Evolutionary conservation across 2,113 vertebrate genomes (phyloP).

Genomic region (Poeciliopsis retropinna): DNA sequence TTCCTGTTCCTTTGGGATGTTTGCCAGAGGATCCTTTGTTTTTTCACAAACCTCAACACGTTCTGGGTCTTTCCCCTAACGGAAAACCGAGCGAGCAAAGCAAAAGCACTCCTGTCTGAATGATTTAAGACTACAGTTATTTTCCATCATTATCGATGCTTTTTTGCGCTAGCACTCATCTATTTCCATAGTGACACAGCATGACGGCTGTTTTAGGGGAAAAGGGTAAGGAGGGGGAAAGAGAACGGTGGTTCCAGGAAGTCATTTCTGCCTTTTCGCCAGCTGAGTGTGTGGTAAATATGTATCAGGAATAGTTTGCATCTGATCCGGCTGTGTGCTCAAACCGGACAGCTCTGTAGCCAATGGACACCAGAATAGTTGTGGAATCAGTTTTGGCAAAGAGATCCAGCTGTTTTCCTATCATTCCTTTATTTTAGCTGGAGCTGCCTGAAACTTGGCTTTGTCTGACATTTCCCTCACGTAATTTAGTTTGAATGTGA

Average conservation of each 20-base stretch:
- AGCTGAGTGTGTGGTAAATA: conserved; percentile 60
- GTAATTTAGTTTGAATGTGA: background rate
- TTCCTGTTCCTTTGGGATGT: conserved; percentile 39
- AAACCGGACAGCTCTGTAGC: conserved; percentile 11
- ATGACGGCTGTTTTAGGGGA: conserved; percentile 58
- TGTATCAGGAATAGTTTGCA: conserved; percentile 49
- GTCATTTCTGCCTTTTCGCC: conserved; percentile 58
- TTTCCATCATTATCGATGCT: conserved; percentile 57
- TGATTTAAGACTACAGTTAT: conserved; percentile 44
- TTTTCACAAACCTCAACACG: conserved; percentile 41
- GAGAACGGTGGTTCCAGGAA: conserved; percentile 62
- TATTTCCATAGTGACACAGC: conserved; percentile 68
- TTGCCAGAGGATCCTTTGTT: conserved; percentile 20
- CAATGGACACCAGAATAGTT: conserved; percentile 38
- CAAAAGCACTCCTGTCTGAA: conserved; percentile 28
- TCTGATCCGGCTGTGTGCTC: conserved; percentile 17
- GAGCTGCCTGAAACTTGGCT: conserved; percentile 3
- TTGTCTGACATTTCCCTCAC: conserved; percentile 10
- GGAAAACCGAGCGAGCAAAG: conserved; percentile 43
- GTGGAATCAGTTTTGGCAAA: conserved; percentile 44
- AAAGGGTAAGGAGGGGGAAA: conserved; percentile 25
- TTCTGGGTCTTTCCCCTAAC: conserved; percentile 47
- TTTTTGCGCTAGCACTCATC: conserved; percentile 47
- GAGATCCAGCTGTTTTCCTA: conserved; percentile 37
- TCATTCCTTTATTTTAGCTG: conserved; percentile 14